phyloP scores from a whole-genome alignment of 2,888 invertebrate genomes.

The Xanthia togata region DNA sequence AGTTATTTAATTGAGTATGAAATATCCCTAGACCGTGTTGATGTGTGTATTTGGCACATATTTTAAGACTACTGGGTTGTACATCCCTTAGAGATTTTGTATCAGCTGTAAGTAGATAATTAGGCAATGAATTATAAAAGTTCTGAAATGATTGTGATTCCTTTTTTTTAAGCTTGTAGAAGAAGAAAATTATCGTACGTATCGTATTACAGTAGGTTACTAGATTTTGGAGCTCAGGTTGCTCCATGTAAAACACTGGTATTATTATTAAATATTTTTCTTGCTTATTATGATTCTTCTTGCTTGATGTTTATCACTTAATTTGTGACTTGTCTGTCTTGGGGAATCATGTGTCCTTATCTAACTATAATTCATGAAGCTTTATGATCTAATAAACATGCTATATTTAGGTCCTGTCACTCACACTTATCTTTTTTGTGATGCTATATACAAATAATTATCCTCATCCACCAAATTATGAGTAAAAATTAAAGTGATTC shows the following conservation, averaged over 20 bases:
- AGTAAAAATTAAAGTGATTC: conserved; percentile 7
- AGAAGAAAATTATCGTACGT: neutral
- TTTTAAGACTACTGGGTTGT: neutral
- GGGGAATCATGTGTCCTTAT: too few relatives aligned
- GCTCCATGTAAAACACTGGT: too few relatives aligned
- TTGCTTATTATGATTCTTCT: too few relatives aligned
- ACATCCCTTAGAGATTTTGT: neutral
- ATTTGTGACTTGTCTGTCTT: too few relatives aligned
- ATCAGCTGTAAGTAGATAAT: neutral
- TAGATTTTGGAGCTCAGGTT: too few relatives aligned
- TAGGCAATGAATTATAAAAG: neutral
- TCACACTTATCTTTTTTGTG: conserved; percentile 24
- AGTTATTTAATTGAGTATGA: too few relatives aligned
- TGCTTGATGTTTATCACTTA: neutral
- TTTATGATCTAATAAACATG: conserved; percentile 19
- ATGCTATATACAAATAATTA: conserved; percentile 10
- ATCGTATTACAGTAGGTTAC: neutral
- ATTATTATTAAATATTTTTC: too few relatives aligned
- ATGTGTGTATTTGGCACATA: neutral
- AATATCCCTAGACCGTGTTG: too few relatives aligned
- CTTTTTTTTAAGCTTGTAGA: neutral
- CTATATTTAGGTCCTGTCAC: conserved; percentile 12
- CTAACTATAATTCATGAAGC: neutral
- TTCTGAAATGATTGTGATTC: neutral
- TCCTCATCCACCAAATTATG: neutral